phyloP scores from a whole-genome alignment of 2,888 invertebrate species.

The Bruchidius siliquastri region DNA sequence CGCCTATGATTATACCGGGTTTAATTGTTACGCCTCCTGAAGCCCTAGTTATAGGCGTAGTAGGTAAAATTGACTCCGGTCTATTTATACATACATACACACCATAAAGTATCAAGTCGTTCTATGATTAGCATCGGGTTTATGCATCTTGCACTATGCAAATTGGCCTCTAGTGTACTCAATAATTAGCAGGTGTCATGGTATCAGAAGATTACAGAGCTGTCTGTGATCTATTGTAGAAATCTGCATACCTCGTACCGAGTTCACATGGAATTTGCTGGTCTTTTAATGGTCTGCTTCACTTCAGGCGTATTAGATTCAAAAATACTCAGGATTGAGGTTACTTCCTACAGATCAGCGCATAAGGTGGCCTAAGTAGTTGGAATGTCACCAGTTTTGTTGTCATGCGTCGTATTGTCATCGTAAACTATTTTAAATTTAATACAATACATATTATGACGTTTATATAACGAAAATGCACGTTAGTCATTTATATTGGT shows the following conservation, averaged over 20 bases:
- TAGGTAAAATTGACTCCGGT: background rate
- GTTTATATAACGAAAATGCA: no score
- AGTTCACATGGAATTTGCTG: background rate
- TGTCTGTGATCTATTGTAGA: background rate
- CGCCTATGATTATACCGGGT: no score
- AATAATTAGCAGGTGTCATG: background rate
- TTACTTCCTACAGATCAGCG: no score
- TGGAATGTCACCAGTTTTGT: no score
- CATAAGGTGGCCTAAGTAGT: no score
- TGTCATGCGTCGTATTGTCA: no score
- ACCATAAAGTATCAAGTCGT: background rate
- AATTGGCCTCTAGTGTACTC: background rate
- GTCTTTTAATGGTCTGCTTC: background rate
- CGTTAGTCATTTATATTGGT: no score
- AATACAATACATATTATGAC: no score
- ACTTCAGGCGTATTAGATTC: no score
- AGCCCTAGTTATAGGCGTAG: background rate
- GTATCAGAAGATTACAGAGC: background rate
- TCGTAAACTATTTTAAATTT: no score
- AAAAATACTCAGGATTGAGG: no score
- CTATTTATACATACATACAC: background rate
- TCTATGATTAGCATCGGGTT: background rate
- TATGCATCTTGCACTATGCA: background rate
- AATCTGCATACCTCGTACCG: background rate
- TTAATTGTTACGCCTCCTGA: no score